phyloP scores from a whole-genome alignment of 2,113 vertebrate genomes.

The Cyprinus carpio region DNA sequence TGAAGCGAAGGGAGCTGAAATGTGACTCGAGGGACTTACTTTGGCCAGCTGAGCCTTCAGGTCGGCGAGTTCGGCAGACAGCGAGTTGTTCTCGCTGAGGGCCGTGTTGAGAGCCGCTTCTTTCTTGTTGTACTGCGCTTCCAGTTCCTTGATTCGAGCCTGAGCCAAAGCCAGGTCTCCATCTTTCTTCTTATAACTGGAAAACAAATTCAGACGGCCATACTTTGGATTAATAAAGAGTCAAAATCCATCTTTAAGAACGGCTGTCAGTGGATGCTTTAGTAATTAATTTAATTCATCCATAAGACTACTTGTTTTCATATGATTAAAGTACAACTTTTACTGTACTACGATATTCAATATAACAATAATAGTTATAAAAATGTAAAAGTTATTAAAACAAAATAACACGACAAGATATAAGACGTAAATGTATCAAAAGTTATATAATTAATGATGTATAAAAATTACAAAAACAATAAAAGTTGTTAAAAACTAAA shows the following conservation, averaged over 20 bases:
- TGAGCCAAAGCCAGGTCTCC: constrained; percentile 80
- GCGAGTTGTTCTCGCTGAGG: constrained; percentile 79
- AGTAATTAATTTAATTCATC: no score
- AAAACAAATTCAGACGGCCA: constrained; percentile 31
- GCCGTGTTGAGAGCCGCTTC: constrained; percentile 85
- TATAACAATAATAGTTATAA: no score
- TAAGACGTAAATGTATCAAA: no score
- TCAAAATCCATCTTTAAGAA: neutral
- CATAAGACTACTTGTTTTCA: no score
- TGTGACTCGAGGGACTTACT: constrained; percentile 65
- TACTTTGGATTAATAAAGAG: neutral
- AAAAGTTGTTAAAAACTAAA: no score
- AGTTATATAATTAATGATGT: no score
- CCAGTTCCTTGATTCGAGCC: constrained; percentile 84
- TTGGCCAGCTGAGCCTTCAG: constrained; percentile 86
- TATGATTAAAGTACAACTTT: no score
- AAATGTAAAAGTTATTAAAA: no score
- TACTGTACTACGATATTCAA: no score
- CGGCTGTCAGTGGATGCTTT: no score
- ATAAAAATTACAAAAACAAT: no score
- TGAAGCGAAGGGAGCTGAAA: neutral
- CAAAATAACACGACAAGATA: no score
- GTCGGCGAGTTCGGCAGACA: constrained; percentile 83
- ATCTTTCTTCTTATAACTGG: constrained; percentile 90
- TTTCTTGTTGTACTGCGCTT: constrained; percentile 84